Base-by-base conservation (phyloP, 2,797 vertebrate genomes). In the Enteromius afrohamiltoni region DNA sequence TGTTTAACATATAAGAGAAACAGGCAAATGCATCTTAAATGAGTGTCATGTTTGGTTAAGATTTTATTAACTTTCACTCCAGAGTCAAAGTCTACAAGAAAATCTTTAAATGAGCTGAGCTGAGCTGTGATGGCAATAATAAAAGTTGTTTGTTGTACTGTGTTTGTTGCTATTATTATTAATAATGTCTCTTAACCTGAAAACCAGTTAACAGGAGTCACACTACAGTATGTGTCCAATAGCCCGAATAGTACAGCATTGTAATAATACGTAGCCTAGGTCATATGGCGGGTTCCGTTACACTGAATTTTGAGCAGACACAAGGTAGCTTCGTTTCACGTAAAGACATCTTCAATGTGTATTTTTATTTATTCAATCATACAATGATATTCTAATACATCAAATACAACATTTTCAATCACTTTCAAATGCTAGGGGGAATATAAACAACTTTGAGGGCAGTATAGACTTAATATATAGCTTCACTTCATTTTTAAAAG, bases 31-130 rank as follows among this genome's bases (percentile, higher is more conserved):
- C 2, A 26, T 82, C 45, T 82, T 17, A 55, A 34, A 21, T 53
- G 23, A n/a, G 80, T 68, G 62, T 83, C 60, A 45, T 55, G 16
- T 9, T 70, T 71, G 21, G 68, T 31, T 68, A 14, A 71, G 74
- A 77, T 83, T 83, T 78, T 64, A 78, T 78, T 71, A 71, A 64
- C 75, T 71, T 70, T 83, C 21, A 83, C 29, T n/a, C 49, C 14
- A 68, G 65, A 80, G 47, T 31, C 3, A 21, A 83, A 74, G 29
- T 65, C 29, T 75, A 37, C 31, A 62, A 40, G 71, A 65, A 51
- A 26, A 55, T 64, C 17, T 68, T 60, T 49, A 68, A 67, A 26
- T n/a, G n/a, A n/a, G n/a, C n/a, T n/a, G n/a, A n/a, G n/a, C n/a
- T 83, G 49, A 58, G 7, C 5, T 68, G 31, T 62, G 40, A 49